A percentile compares a stretch with the other conserved stretches of the same genome.
These are phyloP conservation scores for Neoitamus cyanurus DNA, from an alignment of 2,888 invertebrate species.

Conservation along the genomic window DNA sequence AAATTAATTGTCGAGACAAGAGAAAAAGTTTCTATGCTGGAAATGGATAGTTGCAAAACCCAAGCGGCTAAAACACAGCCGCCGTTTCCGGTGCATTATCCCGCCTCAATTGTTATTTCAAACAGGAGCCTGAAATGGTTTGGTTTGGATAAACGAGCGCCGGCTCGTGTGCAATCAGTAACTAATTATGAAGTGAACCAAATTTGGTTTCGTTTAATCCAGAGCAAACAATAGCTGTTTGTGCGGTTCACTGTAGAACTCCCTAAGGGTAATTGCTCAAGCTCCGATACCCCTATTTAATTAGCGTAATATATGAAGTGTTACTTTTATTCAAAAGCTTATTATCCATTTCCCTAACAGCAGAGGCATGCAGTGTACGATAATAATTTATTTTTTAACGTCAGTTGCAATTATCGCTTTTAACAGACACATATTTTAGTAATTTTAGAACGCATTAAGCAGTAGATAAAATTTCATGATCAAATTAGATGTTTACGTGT, in stretches of 20 bases:
- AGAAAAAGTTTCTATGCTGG: background rate
- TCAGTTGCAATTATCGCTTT: too few species aligned
- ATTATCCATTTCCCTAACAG: background rate
- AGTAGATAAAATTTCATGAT: too few species aligned
- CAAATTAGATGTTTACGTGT: too few species aligned
- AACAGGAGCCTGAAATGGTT: background rate
- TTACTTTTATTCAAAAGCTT: background rate
- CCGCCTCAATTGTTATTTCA: background rate
- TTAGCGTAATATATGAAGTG: background rate
- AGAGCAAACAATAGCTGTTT: background rate
- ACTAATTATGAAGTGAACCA: background rate
- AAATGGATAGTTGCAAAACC: conserved; percentile 6
- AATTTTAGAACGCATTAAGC: too few species aligned
- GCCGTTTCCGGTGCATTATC: background rate
- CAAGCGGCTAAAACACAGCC: background rate
- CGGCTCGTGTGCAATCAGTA: background rate
- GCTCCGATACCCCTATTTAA: background rate
- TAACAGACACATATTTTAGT: too few species aligned
- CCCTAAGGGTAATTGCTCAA: background rate
- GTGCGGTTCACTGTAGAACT: background rate
- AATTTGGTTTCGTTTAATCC: background rate
- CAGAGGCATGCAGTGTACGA: too few species aligned
- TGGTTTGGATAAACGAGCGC: background rate
- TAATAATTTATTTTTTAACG: too few species aligned
- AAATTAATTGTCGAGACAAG: conserved; percentile 36